Base-by-base conservation (phyloP, 2,797 vertebrate genomes). In the Pitangus sulphuratus region DNA sequence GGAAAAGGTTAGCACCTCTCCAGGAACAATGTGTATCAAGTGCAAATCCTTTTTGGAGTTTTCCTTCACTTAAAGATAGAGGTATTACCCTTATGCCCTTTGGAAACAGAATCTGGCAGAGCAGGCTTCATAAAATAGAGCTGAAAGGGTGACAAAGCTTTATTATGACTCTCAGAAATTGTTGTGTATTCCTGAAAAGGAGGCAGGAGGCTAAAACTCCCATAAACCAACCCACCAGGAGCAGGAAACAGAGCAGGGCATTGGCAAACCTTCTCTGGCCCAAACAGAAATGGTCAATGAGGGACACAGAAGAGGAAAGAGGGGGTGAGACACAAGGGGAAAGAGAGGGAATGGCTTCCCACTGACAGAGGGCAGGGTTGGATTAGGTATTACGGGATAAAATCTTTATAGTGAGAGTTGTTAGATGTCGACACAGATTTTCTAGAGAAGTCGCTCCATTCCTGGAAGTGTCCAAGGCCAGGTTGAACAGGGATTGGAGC, bases 401-500 rank as follows among this genome's bases (percentile, higher is more conserved):
- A 60, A 37, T 54, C 15, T 47, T 54, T 17, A n/a, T 45, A 60
- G 21, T 47, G 25, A 57, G 11, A 35, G 44, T 6, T 35, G 17
- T 71, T 51, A 84, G 12, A 72, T 53, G 25, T 26, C 66, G 53
- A 40, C 71, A 58, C 15, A 65, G 18, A 7, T 5, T 65, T 6
- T 53, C 45, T n/a, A 61, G 14, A 69, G 62, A 79, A 72, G 40
- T 25, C 11, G 31, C 8, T 11, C 31, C 18, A 53, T 20, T 26
- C 58, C 60, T 72, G 18, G 12, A 79, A 72, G 33, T 17, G 26
- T 11, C 35, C 39, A n/a, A 35, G 11, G 18, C 31, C 33, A 58
- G 12, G 45, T 0, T 58, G 51, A 45, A 53, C 0, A 0, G 18
- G 15, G 31, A 26, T 64, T 64, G 48, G 39, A 78, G 48, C 7